Conservation (phyloP, 2,113 vertebrate genomes). For the Pteropus alecto region DNA sequence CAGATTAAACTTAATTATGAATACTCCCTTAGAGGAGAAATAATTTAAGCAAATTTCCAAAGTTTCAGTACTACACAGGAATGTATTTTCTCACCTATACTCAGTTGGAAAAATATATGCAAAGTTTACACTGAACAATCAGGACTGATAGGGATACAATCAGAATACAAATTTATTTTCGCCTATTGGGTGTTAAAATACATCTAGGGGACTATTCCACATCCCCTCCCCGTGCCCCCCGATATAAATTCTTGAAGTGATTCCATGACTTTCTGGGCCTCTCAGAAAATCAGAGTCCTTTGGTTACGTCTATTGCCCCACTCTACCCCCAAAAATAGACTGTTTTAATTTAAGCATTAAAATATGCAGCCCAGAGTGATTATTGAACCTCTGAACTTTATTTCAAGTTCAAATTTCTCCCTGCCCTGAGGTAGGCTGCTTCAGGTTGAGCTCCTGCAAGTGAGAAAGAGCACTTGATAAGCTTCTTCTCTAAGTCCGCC, state of each 20-base stretch:
- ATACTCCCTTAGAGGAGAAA: background rate
- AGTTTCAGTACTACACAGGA: background rate
- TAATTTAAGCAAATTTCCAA: constrained; percentile 28
- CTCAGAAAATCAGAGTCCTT: background rate
- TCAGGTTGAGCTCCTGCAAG: background rate
- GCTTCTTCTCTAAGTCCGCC: background rate
- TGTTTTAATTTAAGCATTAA: background rate
- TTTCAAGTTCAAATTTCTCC: background rate
- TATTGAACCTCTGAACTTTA: background rate
- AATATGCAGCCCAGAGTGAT: background rate
- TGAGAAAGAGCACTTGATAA: background rate
- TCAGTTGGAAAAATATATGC: background rate
- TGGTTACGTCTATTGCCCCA: background rate
- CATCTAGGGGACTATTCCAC: background rate
- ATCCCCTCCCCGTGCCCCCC: rapidly evolving
- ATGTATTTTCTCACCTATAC: background rate
- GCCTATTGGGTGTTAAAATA: background rate
- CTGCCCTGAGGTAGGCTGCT: background rate
- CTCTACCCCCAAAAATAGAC: background rate
- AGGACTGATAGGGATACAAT: background rate
- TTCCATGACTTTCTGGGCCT: background rate
- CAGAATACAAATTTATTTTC: background rate
- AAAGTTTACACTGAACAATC: background rate
- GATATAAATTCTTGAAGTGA: background rate
- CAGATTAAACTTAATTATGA: background rate